Evolutionary conservation across 2,113 vertebrate species (phyloP), one percentile per base, ranked within the genome.

Genomic region (Pyrgilauda ruficollis): DNA sequence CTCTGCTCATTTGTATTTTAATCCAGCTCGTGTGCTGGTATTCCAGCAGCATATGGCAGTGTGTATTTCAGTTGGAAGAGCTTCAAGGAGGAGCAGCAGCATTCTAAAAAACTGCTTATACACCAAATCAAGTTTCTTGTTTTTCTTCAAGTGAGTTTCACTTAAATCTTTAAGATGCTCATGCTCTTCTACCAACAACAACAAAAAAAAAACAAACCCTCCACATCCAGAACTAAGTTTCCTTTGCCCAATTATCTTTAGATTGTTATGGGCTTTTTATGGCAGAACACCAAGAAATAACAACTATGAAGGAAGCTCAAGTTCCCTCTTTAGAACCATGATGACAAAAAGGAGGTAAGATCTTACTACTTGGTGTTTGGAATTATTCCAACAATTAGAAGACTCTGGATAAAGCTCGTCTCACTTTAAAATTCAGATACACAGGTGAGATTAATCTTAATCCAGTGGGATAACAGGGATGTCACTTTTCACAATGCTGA

Each of bases 1-100:
- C 18, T 93, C 75, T 86, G 46, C 27, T 94, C 39, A 18, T 92
- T 67, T 90, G 12, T 93, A 86, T 84, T 93, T 94, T 39, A 94
- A 90, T 26, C 66, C 39, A 55, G 44, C 69, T 77, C 0, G 0
- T 59, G 75, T 7, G 19, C 78, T 90, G 86, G 35, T 66, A 74
- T 90, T 77, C 73, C 50, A 69, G 78, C 43, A 94, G 83, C 94
- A 96, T 92, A 93, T 74, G 79, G 96, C 75, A 86, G 37, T 0
- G 16, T 44, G 50, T 77, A 16, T 44, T 73, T 79, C 70, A 87
- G 23, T 7, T 91, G 82, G 69, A 93, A 82, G 37, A 84, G 74
- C 39, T 93, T 97, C 84, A 95, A 75, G 35, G 24, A 55, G 50
- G 47, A 79, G 64, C 30, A 91, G 83, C 50, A 78, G 52, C 11